Evolutionary conservation across 2,113 vertebrate genomes (phyloP).

Genomic region (Myrmophylax atrothorax): DNA sequence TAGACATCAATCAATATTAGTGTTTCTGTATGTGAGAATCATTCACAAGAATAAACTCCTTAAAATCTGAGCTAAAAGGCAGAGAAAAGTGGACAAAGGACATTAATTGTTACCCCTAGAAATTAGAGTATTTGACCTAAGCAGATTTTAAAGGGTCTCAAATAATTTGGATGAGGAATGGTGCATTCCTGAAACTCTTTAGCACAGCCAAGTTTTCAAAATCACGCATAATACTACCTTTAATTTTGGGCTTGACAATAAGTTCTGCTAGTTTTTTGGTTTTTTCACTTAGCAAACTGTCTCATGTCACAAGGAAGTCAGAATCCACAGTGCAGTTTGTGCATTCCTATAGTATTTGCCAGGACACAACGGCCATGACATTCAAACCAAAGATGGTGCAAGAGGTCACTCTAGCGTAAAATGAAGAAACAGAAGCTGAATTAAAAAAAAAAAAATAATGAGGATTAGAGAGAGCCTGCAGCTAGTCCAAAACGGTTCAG

Average conservation of each 20-base stretch:
- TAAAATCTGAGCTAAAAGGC: conserved; percentile 1
- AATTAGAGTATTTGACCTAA: background rate
- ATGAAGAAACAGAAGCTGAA: background rate
- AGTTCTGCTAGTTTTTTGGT: background rate
- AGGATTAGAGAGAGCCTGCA: background rate
- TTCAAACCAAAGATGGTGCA: background rate
- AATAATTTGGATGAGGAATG: background rate
- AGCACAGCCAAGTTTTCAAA: background rate
- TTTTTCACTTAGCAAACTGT: background rate
- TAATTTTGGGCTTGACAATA: background rate
- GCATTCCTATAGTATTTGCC: background rate
- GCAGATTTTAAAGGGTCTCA: background rate
- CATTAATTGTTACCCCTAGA: background rate
- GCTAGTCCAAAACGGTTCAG: background rate
- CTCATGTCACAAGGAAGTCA: background rate
- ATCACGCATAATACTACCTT: background rate
- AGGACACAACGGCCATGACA: background rate
- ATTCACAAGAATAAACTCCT: background rate
- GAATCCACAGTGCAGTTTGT: background rate
- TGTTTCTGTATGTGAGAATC: background rate
- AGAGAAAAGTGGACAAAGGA: background rate
- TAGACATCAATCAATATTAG: background rate
- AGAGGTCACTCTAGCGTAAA: background rate
- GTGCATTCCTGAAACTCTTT: background rate
- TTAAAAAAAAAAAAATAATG: background rate